Evolutionary conservation across 2,113 vertebrate genomes (phyloP), one percentile per base, ranked within the genome.

Genomic region (Lutjanus erythropterus): DNA sequence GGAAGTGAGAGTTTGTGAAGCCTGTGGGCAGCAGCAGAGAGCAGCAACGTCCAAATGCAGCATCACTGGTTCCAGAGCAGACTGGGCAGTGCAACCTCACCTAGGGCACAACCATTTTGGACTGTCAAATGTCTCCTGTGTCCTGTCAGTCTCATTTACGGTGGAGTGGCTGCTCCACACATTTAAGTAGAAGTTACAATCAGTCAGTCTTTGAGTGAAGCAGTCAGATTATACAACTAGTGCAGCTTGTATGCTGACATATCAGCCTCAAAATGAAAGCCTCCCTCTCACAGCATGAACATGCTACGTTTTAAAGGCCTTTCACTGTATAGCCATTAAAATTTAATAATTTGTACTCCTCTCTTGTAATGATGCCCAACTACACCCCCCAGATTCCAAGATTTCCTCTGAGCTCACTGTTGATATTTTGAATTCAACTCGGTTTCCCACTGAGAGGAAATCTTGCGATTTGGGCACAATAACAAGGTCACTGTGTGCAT

Each of bases 21-120:
- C 65, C 78, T 62, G 75, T 82, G 60, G 88, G 83, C 39, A 89
- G 80, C 44, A n/a, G n/a, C 16, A 46, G 44, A 58, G 81, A 84
- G 68, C 33, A 76, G 31, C 56, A 50, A 73, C n/a, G 73, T 82
- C 83, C 59, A 80, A 88, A 80, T 82, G 71, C 59, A 62, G 46
- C 71, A 80, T 70, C 44, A 55, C 58, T 65, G 33, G 12, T 1
- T 76, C 65, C 44, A 64, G 59, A 60, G 60, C 46, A 71, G 58
- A 46, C 60, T 47, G 78, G 47, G 19, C 50, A 72, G 27, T 11
- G 4, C 73, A 46, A 41, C 33, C 52, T 76, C 8, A 66, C 66
- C 52, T 4, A 46, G 27, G 61, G 50, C 68, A 39, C 31, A 78
- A 75, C 4, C 47, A 18, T 78, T 86, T 81, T 58, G 11, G 18